Evolutionary conservation across 2,113 vertebrate species (phyloP).

Genomic region (cattle (Bos taurus)): DNA sequence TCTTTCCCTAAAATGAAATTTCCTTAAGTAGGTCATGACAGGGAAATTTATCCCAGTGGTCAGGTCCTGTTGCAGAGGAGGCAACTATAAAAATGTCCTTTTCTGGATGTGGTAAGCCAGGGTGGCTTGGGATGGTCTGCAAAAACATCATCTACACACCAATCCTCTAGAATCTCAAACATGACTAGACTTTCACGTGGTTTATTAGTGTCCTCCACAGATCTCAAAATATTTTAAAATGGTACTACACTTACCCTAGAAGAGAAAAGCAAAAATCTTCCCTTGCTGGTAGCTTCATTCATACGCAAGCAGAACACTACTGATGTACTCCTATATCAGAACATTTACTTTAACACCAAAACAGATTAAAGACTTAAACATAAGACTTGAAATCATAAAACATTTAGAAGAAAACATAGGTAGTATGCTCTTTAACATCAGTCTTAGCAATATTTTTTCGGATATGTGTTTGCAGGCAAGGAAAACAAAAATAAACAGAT

Average conservation of each 20-base stretch:
- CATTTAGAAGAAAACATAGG: background rate
- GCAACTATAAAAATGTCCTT: constrained; percentile 55
- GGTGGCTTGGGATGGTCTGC: constrained; percentile 19
- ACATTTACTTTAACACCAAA: background rate
- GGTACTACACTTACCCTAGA: background rate
- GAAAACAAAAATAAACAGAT: background rate
- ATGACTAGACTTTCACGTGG: background rate
- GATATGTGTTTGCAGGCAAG: background rate
- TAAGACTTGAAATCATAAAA: background rate
- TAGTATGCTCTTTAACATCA: background rate
- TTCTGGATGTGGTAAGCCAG: background rate
- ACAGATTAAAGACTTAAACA: background rate
- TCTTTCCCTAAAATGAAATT: constrained; percentile 56
- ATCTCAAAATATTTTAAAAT: constrained; percentile 20
- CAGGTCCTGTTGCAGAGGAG: background rate
- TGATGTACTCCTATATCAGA: background rate
- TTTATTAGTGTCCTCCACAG: background rate
- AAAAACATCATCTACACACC: background rate
- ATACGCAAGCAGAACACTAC: background rate
- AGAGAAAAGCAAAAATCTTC: background rate
- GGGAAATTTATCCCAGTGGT: constrained; percentile 54
- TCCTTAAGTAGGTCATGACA: constrained; percentile 53
- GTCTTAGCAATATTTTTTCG: background rate
- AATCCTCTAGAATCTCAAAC: background rate
- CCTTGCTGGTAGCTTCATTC: background rate